Conservation (phyloP, 2,888 invertebrate genomes). For the Anthophora plumipes region DNA sequence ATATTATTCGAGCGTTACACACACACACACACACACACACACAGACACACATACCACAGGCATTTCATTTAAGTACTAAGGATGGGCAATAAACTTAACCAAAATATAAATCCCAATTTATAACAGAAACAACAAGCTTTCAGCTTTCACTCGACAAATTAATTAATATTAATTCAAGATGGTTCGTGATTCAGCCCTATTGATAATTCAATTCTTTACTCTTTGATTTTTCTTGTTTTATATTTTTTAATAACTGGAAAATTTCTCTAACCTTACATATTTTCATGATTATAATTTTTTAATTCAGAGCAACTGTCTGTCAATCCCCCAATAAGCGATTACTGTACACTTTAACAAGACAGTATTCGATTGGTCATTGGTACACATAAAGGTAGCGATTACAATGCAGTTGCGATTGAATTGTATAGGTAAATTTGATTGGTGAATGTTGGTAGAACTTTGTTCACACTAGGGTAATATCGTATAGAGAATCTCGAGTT, state of each 20-base stretch:
- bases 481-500: constrained; percentile 13
- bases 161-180: not conserved
- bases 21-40: too few species aligned
- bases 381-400: not conserved
- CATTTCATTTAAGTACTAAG: not conserved
- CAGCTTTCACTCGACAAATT: not conserved
- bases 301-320: too few species aligned
- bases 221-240: not conserved
- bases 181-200: not conserved
- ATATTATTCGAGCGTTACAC: not conserved
- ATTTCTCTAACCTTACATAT: not conserved
- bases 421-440: constrained; percentile 22
- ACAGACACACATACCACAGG: too few species aligned
- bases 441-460: constrained; percentile 25
- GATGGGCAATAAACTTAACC: constrained; percentile 15
- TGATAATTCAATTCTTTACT: not conserved
- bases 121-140: not conserved
- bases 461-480: not conserved
- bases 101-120: constrained; percentile 40
- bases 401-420: not conserved
- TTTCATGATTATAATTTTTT: not conserved
- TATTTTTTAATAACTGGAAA: not conserved
- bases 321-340: not conserved
- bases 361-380: not conserved
- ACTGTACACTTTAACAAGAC: not conserved